Conservation (phyloP, 2,888 invertebrate genomes). For the Malthinus seriepunctatus region DNA sequence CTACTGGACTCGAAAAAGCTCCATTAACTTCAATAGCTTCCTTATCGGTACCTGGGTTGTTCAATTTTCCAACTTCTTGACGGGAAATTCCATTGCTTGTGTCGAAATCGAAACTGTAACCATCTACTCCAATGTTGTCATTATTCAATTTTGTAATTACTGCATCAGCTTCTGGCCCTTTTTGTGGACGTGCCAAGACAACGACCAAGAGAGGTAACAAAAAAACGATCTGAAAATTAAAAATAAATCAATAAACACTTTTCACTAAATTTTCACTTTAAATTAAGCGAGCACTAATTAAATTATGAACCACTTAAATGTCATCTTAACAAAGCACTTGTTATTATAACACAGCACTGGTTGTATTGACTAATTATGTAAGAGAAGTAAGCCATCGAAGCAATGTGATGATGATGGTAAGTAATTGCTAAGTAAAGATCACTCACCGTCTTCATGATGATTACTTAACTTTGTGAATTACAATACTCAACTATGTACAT, state of each 20-base stretch:
- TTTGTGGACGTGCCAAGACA: conserved; percentile 34
- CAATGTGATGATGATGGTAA: background rate
- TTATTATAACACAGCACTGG: too few species aligned
- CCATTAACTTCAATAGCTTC: conserved; percentile 55
- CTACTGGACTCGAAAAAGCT: conserved; percentile 55
- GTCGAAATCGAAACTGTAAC: conserved; percentile 61
- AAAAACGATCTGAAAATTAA: conserved; percentile 20
- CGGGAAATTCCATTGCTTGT: conserved; percentile 53
- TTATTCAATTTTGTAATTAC: conserved; percentile 63
- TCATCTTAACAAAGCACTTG: too few species aligned
- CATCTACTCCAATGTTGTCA: conserved; percentile 61
- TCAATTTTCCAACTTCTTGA: conserved; percentile 48
- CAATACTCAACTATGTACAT: conserved; percentile 1
- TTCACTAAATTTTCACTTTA: too few species aligned
- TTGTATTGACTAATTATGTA: too few species aligned
- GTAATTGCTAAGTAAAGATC: conserved; percentile 18
- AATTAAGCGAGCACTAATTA: too few species aligned
- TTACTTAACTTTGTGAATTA: conserved; percentile 1
- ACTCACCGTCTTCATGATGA: conserved; percentile 38
- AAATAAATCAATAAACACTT: conserved; percentile 1
- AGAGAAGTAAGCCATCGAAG: background rate
- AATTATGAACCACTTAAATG: too few species aligned
- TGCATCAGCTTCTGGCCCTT: conserved; percentile 50
- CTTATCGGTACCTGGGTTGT: conserved; percentile 54
- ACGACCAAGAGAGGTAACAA: conserved; percentile 25